phyloP scores from a whole-genome alignment of 64 coral and sea anemone genomes.

The Porites lutea region DNA sequence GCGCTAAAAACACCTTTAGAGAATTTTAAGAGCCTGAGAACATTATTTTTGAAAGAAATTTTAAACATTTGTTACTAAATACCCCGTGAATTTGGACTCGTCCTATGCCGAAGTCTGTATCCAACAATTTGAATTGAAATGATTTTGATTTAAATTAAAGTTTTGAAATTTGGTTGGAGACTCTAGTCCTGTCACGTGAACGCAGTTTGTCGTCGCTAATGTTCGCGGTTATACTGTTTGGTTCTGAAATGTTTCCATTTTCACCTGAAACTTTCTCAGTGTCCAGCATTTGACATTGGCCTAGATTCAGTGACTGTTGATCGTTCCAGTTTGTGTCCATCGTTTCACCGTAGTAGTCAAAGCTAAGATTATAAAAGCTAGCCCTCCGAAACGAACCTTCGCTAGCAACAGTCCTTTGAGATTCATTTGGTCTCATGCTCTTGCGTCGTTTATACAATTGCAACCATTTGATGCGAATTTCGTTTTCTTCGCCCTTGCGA shows the following conservation, averaged over 20 bases:
- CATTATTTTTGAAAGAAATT: no score
- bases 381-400: slow-evolving; percentile 21
- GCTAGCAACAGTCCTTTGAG: neutral
- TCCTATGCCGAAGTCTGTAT: no score
- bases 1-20: no score
- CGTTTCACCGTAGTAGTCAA: neutral
- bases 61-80: no score
- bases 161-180: neutral
- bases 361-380: slow-evolving; percentile 40
- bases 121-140: neutral
- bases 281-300: neutral
- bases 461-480: slow-evolving; percentile 20
- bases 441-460: slow-evolving; percentile 12
- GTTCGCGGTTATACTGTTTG: neutral
- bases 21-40: no score
- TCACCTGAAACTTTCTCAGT: neutral
- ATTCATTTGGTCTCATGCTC: neutral
- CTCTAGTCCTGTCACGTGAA: neutral
- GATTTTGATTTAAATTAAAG: neutral
- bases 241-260: neutral
- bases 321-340: neutral
- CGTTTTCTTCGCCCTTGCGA: slow-evolving; percentile 42
- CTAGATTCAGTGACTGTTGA: neutral
- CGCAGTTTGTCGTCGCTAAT: neutral
- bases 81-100: no score